Percentiles rank a stretch among this genome's conserved stretches.
Conservation (phyloP, 2,113 vertebrate species). For the Nothobranchius kuhntae region DNA sequence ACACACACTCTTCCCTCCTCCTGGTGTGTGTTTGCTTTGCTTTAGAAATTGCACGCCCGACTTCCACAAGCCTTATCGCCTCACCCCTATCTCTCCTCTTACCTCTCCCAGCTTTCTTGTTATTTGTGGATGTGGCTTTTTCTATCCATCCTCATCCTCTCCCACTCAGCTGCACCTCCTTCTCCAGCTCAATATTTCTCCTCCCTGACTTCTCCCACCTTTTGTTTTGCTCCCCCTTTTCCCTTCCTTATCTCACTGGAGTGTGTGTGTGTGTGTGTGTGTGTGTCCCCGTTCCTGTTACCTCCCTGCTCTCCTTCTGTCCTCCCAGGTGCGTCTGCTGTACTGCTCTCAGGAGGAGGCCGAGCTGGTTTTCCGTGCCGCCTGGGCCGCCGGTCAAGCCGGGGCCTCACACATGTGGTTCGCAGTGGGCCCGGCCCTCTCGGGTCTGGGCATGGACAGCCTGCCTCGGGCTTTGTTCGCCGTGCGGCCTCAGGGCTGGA, state of each 20-base stretch:
- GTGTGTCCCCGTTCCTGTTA: conserved; percentile 59
- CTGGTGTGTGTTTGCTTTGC: conserved; percentile 22
- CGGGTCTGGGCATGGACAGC: conserved; percentile 82
- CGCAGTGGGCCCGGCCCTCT: conserved; percentile 87
- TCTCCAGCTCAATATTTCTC: conserved; percentile 49
- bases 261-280: conserved; percentile 69
- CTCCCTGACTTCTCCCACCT: conserved; percentile 51
- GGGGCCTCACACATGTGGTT: conserved; percentile 94
- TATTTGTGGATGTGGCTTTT: conserved; percentile 50
- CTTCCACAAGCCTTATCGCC: conserved; percentile 56
- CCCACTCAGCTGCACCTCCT: conserved; percentile 42
- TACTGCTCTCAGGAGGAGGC: conserved; percentile 95
- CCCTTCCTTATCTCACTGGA: conserved; percentile 77
- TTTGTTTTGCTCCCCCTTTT: conserved; percentile 66
- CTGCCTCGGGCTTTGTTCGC: conserved; percentile 88
- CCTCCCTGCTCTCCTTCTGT: conserved; percentile 60
- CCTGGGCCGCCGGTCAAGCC: conserved; percentile 86
- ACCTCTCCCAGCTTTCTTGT: conserved; percentile 40
- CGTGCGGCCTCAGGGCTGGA: conserved; percentile 90
- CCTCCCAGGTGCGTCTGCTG: conserved; percentile 86
- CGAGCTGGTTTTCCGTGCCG: conserved; percentile 87
- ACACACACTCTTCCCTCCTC: conserved; percentile 16
- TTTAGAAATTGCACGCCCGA: conserved; percentile 30
- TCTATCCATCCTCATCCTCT: conserved; percentile 35
- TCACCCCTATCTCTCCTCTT: conserved; percentile 46